Percentiles rank a stretch among this genome's conserved stretches.
phyloP scores from a whole-genome alignment of 2,113 vertebrate genomes.

The Lophura nycthemera region DNA sequence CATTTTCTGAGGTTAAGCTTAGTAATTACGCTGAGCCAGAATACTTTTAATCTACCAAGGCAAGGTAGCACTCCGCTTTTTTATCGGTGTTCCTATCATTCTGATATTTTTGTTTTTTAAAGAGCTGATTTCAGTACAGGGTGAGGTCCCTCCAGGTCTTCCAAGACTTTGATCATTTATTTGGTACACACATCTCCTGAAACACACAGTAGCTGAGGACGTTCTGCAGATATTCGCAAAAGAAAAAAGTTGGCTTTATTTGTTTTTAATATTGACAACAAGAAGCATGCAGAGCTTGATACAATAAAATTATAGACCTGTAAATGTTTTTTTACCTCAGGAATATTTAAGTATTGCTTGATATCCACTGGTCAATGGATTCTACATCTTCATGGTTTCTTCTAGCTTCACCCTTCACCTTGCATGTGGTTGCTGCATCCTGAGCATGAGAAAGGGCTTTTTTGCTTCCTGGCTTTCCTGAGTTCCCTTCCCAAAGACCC shows the following conservation, averaged over 20 bases:
- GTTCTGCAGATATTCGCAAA: neutral
- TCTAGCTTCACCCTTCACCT: neutral
- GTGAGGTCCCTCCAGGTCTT: neutral
- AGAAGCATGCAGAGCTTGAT: neutral
- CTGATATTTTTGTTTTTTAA: neutral
- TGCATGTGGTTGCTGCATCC: neutral
- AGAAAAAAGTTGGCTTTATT: neutral
- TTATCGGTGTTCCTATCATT: neutral
- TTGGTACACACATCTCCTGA: neutral
- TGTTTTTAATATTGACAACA: neutral
- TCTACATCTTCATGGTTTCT: fast-evolving
- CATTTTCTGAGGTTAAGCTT: neutral
- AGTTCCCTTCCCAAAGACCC: neutral
- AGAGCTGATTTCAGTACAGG: neutral
- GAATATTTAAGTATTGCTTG: neutral
- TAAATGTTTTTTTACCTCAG: neutral
- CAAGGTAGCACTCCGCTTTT: neutral
- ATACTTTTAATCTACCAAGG: neutral
- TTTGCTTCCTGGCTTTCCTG: neutral
- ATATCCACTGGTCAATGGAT: neutral
- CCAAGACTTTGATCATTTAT: neutral
- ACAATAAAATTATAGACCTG: neutral
- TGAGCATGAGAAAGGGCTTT: neutral
- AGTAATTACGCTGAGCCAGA: neutral
- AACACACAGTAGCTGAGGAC: neutral